phyloP scores from a whole-genome alignment of 2,888 invertebrate species.

The Lysandra coridon region DNA sequence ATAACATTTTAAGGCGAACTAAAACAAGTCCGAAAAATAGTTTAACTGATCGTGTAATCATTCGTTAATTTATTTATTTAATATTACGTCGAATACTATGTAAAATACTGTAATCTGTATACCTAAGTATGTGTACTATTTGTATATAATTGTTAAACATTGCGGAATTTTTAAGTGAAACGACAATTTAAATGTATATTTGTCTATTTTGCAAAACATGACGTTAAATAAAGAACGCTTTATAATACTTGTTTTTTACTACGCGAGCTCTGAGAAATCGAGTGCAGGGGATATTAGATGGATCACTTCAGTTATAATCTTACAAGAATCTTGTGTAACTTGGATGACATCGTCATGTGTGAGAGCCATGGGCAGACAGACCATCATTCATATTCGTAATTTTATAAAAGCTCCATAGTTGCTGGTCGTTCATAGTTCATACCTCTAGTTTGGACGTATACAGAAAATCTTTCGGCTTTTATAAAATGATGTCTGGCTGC shows the following conservation, averaged over 20 bases:
- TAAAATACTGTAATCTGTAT: constrained; percentile 36
- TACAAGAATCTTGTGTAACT: no score
- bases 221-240: constrained; percentile 79
- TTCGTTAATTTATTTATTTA: constrained; percentile 42
- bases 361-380: no score
- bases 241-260: constrained; percentile 50
- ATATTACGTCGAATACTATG: constrained; percentile 31
- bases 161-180: constrained; percentile 75
- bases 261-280: no score
- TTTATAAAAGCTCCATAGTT: no score
- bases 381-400: no score
- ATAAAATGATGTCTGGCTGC: no score
- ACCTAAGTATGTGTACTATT: constrained; percentile 50
- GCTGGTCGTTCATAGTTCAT: no score
- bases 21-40: not conserved
- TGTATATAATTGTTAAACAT: constrained; percentile 76
- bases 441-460: no score
- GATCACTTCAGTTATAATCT: no score
- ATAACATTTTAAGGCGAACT: not conserved
- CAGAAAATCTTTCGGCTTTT: no score
- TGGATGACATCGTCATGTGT: no score
- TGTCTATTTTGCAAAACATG: constrained; percentile 81
- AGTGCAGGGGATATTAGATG: no score
- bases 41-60: not conserved
- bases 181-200: constrained; percentile 74